These are phyloP conservation scores for Gallinago paraguaiae DNA, from an alignment of 2,113 vertebrate genomes.

Conservation along the genomic window DNA sequence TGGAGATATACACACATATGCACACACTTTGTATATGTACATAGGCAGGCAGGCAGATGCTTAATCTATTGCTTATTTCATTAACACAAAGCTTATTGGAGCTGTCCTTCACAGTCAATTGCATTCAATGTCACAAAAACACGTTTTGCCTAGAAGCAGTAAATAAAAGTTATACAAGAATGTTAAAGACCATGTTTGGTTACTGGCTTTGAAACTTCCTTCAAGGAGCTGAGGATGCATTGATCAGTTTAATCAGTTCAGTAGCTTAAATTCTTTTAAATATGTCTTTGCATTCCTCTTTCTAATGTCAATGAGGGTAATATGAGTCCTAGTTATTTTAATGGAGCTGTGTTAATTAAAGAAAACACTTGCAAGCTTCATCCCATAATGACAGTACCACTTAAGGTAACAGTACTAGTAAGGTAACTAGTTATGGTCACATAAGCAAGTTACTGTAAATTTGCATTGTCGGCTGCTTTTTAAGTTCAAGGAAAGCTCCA, in stretches of 20 bases:
- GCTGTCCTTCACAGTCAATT: neutral
- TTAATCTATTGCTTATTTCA: neutral
- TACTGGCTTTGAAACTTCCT: neutral
- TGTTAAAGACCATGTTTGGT: neutral
- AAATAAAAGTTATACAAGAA: neutral
- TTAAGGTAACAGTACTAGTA: neutral
- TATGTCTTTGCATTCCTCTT: neutral
- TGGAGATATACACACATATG: neutral
- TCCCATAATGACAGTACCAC: neutral
- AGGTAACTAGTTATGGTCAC: neutral
- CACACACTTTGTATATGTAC: neutral
- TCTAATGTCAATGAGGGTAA: neutral
- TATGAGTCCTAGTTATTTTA: neutral
- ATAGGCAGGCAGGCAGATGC: neutral
- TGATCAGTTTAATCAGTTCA: neutral
- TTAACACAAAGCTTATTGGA: neutral
- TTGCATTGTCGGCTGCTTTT: neutral
- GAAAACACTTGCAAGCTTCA: neutral
- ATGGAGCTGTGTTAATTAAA: neutral
- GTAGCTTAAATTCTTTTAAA: neutral
- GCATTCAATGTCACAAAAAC: neutral
- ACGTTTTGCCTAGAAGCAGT: neutral
- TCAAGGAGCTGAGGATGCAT: neutral
- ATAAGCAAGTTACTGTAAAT: neutral
- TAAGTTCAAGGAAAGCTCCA: neutral